Evolutionary conservation across 2,797 vertebrate species (phyloP).

Genomic region (Philypnodon macrostomus): DNA sequence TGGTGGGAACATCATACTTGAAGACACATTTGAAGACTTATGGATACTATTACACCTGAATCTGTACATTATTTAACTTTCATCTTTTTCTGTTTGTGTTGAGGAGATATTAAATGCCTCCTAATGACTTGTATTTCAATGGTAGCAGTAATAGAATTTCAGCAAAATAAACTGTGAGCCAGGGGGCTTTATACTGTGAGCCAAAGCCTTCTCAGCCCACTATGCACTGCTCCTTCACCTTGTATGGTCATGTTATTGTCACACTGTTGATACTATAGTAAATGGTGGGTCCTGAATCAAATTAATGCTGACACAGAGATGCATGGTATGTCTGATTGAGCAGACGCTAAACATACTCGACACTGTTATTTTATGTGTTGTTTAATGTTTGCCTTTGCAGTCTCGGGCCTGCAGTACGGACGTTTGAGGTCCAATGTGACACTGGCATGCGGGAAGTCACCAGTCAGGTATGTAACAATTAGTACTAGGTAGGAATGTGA

Average conservation of each 20-base stretch:
- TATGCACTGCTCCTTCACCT: conserved; percentile 42
- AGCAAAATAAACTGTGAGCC: conserved; percentile 21
- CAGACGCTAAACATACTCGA: conserved; percentile 21
- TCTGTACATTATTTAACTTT: neutral
- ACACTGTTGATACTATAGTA: conserved; percentile 33
- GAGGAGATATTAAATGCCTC: conserved; percentile 5
- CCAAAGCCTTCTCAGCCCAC: conserved; percentile 23
- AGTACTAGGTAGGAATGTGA: neutral
- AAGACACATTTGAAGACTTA: neutral
- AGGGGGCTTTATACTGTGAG: conserved; percentile 22
- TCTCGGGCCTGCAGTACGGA: conserved; percentile 73
- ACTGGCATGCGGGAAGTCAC: conserved; percentile 69
- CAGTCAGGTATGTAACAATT: conserved; percentile 58
- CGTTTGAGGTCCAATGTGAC: conserved; percentile 75
- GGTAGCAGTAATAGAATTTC: conserved; percentile 16
- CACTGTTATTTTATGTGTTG: conserved; percentile 29
- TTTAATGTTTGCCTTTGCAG: conserved; percentile 59
- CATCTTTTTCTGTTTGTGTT: conserved; percentile 8
- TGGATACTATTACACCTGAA: neutral
- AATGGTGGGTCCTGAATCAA: conserved; percentile 41
- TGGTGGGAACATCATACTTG: neutral
- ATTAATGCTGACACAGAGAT: conserved; percentile 32
- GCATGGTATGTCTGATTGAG: conserved; percentile 22
- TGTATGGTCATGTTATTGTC: conserved; percentile 67
- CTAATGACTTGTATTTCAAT: conserved; percentile 25